These are phyloP conservation scores for Andrena trimmerana DNA, from an alignment of 2,888 invertebrate genomes.

Conservation along the genomic window DNA sequence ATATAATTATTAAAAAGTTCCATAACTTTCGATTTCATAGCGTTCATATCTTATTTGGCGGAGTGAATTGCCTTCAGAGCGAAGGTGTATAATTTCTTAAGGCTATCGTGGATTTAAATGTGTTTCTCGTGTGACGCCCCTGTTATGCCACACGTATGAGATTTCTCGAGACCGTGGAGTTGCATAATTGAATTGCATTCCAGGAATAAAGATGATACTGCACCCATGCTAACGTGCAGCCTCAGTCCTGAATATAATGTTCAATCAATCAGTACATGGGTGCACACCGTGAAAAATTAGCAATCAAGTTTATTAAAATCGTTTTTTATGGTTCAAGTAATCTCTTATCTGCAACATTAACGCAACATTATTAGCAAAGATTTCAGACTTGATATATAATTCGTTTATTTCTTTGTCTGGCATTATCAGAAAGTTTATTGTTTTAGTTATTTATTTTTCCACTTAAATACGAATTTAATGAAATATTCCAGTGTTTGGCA, in stretches of 20 bases:
- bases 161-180: slow-evolving; percentile 42
- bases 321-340: too few species aligned
- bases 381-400: too few species aligned
- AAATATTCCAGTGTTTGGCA: too few species aligned
- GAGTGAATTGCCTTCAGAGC: not conserved
- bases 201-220: slow-evolving; percentile 48
- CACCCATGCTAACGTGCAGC: slow-evolving; percentile 15
- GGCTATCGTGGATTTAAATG: not conserved
- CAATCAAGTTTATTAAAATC: too few species aligned
- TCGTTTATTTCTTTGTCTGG: too few species aligned
- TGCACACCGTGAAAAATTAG: not conserved
- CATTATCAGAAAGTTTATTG: too few species aligned
- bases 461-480: too few species aligned
- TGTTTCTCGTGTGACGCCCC: slow-evolving; percentile 13
- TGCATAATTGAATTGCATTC: slow-evolving; percentile 59
- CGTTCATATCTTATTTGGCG: too few species aligned
- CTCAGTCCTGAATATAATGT: not conserved
- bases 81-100: not conserved
- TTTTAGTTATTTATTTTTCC: too few species aligned
- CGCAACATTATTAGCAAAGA: too few species aligned
- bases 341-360: too few species aligned
- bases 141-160: slow-evolving; percentile 24
- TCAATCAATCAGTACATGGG: not conserved
- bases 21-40: not conserved
- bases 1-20: not conserved